Evolutionary conservation across 2,888 invertebrate genomes (phyloP), one percentile per base, ranked within the genome.

Genomic region (Drosophila rellima): DNA sequence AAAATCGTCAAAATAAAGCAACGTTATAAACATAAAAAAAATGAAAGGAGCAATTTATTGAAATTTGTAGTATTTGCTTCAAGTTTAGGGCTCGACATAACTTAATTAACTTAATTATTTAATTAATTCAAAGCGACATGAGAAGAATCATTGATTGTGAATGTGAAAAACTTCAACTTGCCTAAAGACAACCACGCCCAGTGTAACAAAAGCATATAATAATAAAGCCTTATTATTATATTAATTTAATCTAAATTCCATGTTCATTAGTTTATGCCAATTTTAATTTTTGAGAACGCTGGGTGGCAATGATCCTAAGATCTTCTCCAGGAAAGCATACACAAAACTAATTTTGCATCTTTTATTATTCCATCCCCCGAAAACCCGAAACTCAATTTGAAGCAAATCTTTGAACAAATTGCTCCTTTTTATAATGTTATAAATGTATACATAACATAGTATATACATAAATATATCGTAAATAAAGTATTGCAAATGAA

Each of bases 261-360:
- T 33, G n/a, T 44, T 23, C 20, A 45, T 56, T 45, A 13, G 35
- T 37, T 39, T 39, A 15, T 51, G 35, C 4, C 20, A 33, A 47
- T 61, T 48, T 59, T 57, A 29, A 18, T 62, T 59, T 90, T 88
- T 83, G 11, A 70, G 78, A 87, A 86, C 88, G 91, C 91, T 91
- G 92, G 92, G 91, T 91, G 91, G 92, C 91, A 91, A 86, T 85
- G 88, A 90, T 42, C 31, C 42, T 89, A 82, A 86, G 83, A 83
- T 35, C 23, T 26, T 20, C 47, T 23, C 29, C 17, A n/a, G 10
- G 5, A 20, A 62, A 57, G 60, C 54, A 63, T 61, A 76, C 62
- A 70, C 61, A 57, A 69, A 52, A 70, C 55, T 74, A 66, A 79
- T 73, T 70, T 55, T 62, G 51, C 69, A 76, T 69, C 74, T 29